Base-by-base conservation (phyloP, 2,113 vertebrate species). In the Heterotis niloticus region DNA sequence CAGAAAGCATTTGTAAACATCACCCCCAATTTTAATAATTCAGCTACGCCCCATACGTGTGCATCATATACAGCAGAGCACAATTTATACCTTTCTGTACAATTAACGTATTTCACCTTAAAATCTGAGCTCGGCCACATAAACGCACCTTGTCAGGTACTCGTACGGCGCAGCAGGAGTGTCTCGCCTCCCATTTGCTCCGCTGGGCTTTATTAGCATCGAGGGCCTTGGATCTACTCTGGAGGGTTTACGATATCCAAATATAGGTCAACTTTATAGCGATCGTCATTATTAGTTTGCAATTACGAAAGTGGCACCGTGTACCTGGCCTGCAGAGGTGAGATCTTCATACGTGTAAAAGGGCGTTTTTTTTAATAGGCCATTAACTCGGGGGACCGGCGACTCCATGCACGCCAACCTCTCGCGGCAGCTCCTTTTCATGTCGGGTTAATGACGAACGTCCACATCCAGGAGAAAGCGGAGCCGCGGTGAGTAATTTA, bases 371-470 rank as follows among this genome's bases (percentile, higher is more conserved):
- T 76, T n/a, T 23, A 34, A 44, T 60, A 26, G 51, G 11, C 52
- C 24, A 5, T 5, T 12, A 65, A 78, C 65, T 26, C 17, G 29
- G 20, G 60, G 60, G 13, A 56, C 34, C 16, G 23, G 29, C 5
- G 51, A 20, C n/a, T 79, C 26, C 34, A 59, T 62, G 26, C 26
- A 51, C 34, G 10, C 57, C 20, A 14, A 52, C 20, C 56, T 57
- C 23, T 24, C 4, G 16, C 28, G n/a, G 9, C 1, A 2, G 26
- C n/a, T n/a, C 54, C 64, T 72, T 51, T 52, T 34, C 7, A 44
- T 29, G 14, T 29, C 16, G 29, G 68, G 57, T 79, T 80, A 75
- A 80, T 75, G 71, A 80, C 24, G 20, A 75, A 72, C 29, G 52
- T 1, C 62, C 52, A 57, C 44, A 34, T 28, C 17, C 7, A 16